phyloP scores from a whole-genome alignment of 1,140 invertebrate genomes.

The Habropoda laboriosa region DNA sequence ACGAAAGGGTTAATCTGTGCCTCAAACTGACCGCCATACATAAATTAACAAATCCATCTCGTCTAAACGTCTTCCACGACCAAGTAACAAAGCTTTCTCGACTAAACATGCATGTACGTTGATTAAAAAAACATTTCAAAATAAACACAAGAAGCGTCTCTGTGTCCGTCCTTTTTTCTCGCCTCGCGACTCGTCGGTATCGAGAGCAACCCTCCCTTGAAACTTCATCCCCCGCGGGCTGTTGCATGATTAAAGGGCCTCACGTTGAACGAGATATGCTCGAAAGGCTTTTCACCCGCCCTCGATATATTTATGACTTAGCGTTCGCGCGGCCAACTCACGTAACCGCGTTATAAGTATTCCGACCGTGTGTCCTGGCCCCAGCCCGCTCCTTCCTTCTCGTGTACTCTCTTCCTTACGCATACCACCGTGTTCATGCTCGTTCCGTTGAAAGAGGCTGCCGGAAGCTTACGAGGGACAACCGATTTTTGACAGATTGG shows the following conservation, averaged over 20 bases:
- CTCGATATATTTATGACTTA: conserved; percentile 33
- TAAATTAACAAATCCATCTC: too few relatives aligned
- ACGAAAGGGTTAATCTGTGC: too few relatives aligned
- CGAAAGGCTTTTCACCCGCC: conserved; percentile 49
- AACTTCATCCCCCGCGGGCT: conserved; percentile 42
- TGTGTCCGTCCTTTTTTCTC: not conserved
- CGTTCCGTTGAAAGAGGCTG: not conserved
- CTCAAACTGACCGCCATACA: too few relatives aligned
- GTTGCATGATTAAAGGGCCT: conserved; percentile 53
- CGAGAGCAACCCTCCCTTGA: conserved; percentile 26
- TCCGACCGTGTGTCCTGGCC: conserved; percentile 36
- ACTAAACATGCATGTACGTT: too few relatives aligned
- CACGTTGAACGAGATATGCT: conserved; percentile 29
- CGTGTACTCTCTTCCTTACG: conserved; percentile 6
- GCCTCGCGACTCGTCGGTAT: not conserved
- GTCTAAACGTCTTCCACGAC: too few relatives aligned
- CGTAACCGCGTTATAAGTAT: conserved; percentile 65
- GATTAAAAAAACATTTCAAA: too few relatives aligned
- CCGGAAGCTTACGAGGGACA: not conserved
- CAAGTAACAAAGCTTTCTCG: too few relatives aligned
- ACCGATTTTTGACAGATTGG: conserved; percentile 5
- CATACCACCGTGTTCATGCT: not conserved
- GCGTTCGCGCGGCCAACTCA: conserved; percentile 34
- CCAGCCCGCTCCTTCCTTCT: not conserved
- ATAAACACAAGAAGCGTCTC: too few relatives aligned